These are phyloP conservation scores for Engraulis encrasicolus DNA, from an alignment of 2,113 vertebrate species.

Conservation along the genomic window DNA sequence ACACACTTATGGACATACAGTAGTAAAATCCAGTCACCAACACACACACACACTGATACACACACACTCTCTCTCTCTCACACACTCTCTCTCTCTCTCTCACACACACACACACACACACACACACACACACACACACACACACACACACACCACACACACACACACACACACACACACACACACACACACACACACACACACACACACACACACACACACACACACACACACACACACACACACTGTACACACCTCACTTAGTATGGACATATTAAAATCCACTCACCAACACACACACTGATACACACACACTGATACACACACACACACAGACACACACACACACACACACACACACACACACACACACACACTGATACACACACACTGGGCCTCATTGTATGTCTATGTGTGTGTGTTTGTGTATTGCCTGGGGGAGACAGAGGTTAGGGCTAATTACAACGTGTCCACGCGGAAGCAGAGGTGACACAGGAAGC, in stretches of 20 bases:
- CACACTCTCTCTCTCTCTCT: no score
- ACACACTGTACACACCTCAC: not conserved
- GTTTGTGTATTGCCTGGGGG: constrained; percentile 51
- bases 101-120: not conserved
- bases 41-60: not conserved
- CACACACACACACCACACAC: not conserved
- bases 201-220: not conserved
- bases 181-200: no score
- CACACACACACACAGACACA: not conserved
- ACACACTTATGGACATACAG: no score
- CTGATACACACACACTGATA: no score
- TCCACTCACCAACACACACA: not conserved
- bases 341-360: not conserved
- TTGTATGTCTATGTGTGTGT: no score
- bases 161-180: not conserved
- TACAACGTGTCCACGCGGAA: constrained; percentile 1
- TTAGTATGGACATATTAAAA: no score
- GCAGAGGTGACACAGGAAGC: constrained; percentile 27
- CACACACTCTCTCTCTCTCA: not conserved
- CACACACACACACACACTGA: not conserved
- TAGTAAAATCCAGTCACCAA: no score
- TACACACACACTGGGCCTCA: constrained; percentile 44
- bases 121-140: not conserved
- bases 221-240: not conserved
- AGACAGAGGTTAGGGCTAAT: constrained; percentile 46